These are phyloP conservation scores for Bombus fervidus DNA, from an alignment of 1,140 invertebrate genomes.

Conservation along the genomic window DNA sequence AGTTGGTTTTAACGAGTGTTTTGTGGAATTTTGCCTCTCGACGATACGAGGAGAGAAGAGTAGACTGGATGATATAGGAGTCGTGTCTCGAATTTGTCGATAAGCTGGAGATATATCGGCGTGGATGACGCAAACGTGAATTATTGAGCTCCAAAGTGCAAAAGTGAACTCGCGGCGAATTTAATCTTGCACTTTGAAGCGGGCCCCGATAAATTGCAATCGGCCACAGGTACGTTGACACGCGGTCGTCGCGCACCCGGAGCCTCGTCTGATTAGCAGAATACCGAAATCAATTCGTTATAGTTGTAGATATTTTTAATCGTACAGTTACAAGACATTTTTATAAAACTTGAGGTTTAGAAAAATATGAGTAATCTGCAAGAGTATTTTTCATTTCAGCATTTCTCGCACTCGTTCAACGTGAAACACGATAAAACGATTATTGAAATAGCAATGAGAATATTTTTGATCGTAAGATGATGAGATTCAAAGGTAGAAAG, in stretches of 20 bases:
- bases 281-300: neutral
- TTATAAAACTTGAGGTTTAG: neutral
- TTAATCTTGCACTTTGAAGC: constrained; percentile 58
- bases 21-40: neutral
- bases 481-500: neutral
- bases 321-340: neutral
- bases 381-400: too few relatives aligned
- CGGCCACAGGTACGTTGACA: neutral
- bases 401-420: too few relatives aligned
- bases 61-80: neutral
- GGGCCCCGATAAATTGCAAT: neutral
- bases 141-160: constrained; percentile 52
- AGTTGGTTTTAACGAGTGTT: neutral
- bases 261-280: neutral
- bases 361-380: neutral
- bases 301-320: neutral
- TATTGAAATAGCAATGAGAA: neutral
- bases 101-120: neutral
- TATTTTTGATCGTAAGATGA: neutral
- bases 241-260: neutral
- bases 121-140: constrained; percentile 17
- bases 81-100: constrained; percentile 10
- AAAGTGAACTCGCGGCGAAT: constrained; percentile 28
- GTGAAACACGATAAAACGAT: too few relatives aligned
- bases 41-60: neutral